Base-by-base conservation (phyloP, 1,140 invertebrate species). In the Ptiloglossa arizonensis region DNA sequence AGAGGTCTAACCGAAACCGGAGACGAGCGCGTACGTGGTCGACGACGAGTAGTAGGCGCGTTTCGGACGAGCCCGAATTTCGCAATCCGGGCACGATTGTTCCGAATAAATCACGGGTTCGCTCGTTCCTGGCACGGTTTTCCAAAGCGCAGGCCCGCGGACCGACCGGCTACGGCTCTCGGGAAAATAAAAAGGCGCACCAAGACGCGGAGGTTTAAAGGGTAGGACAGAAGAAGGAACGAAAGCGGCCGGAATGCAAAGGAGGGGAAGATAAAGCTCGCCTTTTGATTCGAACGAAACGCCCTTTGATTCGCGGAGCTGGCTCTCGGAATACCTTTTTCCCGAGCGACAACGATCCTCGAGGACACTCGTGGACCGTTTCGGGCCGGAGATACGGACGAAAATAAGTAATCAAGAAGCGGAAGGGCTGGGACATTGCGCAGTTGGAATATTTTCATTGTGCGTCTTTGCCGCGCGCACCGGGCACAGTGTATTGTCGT, bases 51-150 rank as follows among this genome's bases (percentile, higher is more conserved):
- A 0, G 41, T 52, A 70, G 77, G 44, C 57, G 22, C 48, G 35
- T 82, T 75, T 78, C 46, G 52, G 4, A 22, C 56, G 56, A 35
- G 19, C 6, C 75, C 52, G 77, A 32, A 88, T 72, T 89, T 87
- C 73, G 84, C 75, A 90, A 83, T 77, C 87, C 73, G 67, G 62
- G 71, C 85, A 87, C 85, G 86, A 85, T 80, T 75, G 46, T 64
- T 84, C 54, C 77, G 85, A 86, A 91, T 91, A 90, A 90, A 90
- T 86, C 87, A 87, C 64, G 62, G 48, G 69, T 81, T 46, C 56
- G 83, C 77, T 80, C 67, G 52, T 73, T 82, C 71, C 60, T 80
- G 62, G 48, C 63, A 1, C 19, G n/a, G n/a, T n/a, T n/a, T 11
- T 27, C 63, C 64, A 57, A 35, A 67, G 60, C 68, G 32, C 32